Percentiles rank a stretch among this genome's conserved stretches.
phyloP scores from a whole-genome alignment of 2,797 vertebrate species.

The Neopelma chrysocephalum region DNA sequence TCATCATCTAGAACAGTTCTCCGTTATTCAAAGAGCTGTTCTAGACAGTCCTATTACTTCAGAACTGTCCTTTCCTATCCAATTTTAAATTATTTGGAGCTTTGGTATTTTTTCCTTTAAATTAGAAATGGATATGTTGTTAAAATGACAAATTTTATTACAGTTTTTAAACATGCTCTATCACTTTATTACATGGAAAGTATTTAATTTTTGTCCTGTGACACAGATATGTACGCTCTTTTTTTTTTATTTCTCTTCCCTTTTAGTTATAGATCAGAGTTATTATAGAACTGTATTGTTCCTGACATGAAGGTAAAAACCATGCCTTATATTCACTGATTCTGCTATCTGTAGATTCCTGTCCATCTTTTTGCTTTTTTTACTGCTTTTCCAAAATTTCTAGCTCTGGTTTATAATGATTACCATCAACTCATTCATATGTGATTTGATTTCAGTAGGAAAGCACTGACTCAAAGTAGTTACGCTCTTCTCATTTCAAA shows the following conservation, averaged over 20 bases:
- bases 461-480: not conserved
- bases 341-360: not conserved
- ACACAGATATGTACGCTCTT: not conserved
- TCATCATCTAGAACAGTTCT: not conserved
- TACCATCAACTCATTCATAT: not conserved
- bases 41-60: not conserved
- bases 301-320: not conserved
- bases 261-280: not conserved
- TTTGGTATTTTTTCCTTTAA: not conserved
- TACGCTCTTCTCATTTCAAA: not conserved
- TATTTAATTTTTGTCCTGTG: not conserved
- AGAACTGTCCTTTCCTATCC: not conserved
- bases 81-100: not conserved
- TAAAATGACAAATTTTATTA: not conserved
- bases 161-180: not conserved
- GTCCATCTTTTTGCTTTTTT: not conserved
- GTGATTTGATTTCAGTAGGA: not conserved
- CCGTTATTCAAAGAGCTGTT: not conserved
- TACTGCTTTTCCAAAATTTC: not conserved
- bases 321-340: not conserved
- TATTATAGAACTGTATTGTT: not conserved
- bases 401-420: not conserved
- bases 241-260: not conserved
- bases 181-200: not conserved
- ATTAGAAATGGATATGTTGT: not conserved